Evolutionary conservation across 2,113 vertebrate genomes (phyloP), one percentile per base, ranked within the genome.

Genomic region (Epinephelus lanceolatus): DNA sequence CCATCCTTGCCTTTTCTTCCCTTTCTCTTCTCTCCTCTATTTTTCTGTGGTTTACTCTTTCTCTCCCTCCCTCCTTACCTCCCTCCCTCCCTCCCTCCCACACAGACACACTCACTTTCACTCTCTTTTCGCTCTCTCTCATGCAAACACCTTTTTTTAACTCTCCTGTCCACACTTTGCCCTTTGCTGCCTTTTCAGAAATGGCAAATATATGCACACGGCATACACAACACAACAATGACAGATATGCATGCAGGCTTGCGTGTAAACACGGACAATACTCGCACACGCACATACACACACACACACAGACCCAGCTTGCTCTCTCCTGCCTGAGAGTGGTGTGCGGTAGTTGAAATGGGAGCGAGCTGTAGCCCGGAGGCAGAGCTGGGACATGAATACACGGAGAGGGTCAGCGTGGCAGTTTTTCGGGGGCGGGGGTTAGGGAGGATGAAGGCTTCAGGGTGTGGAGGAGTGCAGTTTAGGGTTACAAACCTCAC

Each of bases 121-220:
- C 40, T 62, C 53, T 56, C 33, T 65, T n/a, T 33, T 55, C 59
- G 30, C 42, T 66, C 55, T 61, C 56, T 76, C 71, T 77, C 61
- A 70, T 67, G 72, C 66, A 40, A 87, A 89, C 85, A 90, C 77
- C 73, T 83, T 71, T 72, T 57, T 65, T 65, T 56, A 10, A 25
- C 59, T 60, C 71, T 68, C 19, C 1, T 59, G 23, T 72, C 51
- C 61, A 82, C 71, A 80, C 78, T 71, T 86, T 88, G 87, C 86
- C 89, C 89, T 90, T 91, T 93, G 62, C 88, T 91, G 86, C 89
- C 88, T 90, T 91, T 91, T 89, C 25, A 30, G 60, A 93, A 91
- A 93, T 85, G 85, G 78, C 79, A 88, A 86, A 90, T 86, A 72
- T 71, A 88, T 88, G 82, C 88, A 70, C 73, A 42, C 5, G 14